A percentile compares a stretch with the other conserved stretches of the same genome.
phyloP scores from a whole-genome alignment of 1,140 invertebrate species.

The Phocides pigmalion region DNA sequence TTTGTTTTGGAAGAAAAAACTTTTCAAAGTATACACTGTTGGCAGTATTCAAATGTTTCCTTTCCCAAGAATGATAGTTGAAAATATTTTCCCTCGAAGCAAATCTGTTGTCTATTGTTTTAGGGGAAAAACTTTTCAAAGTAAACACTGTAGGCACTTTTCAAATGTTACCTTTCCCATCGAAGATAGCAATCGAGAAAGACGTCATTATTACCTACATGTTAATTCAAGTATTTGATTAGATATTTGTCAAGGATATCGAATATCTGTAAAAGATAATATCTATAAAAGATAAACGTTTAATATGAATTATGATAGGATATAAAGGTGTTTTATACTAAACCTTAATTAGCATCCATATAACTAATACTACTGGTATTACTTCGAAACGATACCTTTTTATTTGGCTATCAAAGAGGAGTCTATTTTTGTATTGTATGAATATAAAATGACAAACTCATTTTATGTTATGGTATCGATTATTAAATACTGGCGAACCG shows the following conservation, averaged over 20 bases:
- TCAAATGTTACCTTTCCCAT: background rate
- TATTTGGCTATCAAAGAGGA: no score
- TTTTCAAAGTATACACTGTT: background rate
- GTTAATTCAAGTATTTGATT: conserved; percentile 5
- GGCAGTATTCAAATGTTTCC: background rate
- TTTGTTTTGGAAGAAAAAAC: no score
- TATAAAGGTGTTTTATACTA: background rate
- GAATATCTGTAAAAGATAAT: background rate
- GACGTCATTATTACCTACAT: conserved; percentile 1
- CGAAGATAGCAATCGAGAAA: background rate
- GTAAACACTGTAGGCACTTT: background rate
- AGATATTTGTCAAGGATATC: conserved; percentile 7
- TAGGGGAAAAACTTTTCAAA: no score
- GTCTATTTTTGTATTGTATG: no score
- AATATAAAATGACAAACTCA: no score
- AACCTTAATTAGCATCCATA: background rate
- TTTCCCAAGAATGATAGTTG: background rate
- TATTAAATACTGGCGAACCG: no score
- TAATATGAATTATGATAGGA: conserved; percentile 2
- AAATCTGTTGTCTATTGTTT: no score
- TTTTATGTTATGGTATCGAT: no score
- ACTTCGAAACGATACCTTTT: no score
- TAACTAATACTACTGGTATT: background rate
- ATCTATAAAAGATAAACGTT: background rate
- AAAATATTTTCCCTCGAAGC: no score